phyloP scores from a whole-genome alignment of 1,140 invertebrate genomes.

The Mylabris phalerata region DNA sequence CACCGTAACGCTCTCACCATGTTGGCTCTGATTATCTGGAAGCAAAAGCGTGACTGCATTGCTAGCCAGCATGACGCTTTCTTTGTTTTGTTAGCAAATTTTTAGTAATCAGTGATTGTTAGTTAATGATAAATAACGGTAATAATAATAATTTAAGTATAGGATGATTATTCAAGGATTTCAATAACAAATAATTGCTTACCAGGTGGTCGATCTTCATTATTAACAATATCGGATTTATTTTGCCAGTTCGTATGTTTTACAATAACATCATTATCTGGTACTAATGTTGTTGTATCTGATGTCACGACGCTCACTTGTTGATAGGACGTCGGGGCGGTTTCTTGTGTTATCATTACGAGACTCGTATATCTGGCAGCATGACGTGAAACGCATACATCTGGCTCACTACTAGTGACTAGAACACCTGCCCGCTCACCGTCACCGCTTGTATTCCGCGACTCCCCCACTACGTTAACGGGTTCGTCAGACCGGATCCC shows the following conservation, averaged over 20 bases:
- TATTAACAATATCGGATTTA: background rate
- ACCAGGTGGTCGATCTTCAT: slow-evolving; percentile 15
- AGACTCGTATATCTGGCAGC: slow-evolving; percentile 72
- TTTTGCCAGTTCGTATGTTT: slow-evolving; percentile 47
- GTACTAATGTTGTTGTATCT: slow-evolving; percentile 62
- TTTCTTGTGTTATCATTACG: slow-evolving; percentile 77
- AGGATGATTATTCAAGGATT: background rate
- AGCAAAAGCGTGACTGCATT: slow-evolving; percentile 30
- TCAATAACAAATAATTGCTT: slow-evolving; percentile 3
- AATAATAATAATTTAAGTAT: background rate
- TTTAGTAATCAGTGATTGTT: background rate
- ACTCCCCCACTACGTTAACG: slow-evolving; percentile 24
- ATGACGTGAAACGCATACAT: slow-evolving; percentile 47
- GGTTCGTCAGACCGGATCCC: slow-evolving; percentile 32
- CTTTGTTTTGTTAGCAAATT: slow-evolving; percentile 10
- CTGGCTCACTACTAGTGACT: slow-evolving; percentile 44
- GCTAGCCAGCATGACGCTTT: slow-evolving; percentile 34
- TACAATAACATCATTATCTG: slow-evolving; percentile 46
- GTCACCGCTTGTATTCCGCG: slow-evolving; percentile 19
- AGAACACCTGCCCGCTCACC: slow-evolving; percentile 37
- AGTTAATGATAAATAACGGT: background rate
- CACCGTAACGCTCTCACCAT: slow-evolving; percentile 50
- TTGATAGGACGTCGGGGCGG: slow-evolving; percentile 40
- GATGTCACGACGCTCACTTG: slow-evolving; percentile 64
- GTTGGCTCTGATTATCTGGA: slow-evolving; percentile 26